Percentiles rank a stretch among this genome's conserved stretches.
These are phyloP conservation scores for Cyanoramphus novaezelandiae DNA, from an alignment of 2,113 vertebrate species.

Conservation along the genomic window DNA sequence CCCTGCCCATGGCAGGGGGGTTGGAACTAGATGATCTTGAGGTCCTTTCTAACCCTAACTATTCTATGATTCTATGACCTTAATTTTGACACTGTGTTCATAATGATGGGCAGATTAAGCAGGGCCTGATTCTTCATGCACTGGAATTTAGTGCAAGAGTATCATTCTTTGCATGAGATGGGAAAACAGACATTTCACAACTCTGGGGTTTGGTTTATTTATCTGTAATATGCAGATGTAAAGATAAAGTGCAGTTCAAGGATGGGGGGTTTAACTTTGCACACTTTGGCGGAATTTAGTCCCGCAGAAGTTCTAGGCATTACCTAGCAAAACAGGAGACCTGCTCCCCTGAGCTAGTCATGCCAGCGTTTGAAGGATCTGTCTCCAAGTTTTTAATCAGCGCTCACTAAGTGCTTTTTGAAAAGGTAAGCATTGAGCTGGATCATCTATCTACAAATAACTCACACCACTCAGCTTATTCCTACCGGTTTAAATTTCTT, in stretches of 20 bases:
- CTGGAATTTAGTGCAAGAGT: background rate
- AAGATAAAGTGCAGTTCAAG: background rate
- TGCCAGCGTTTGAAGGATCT: background rate
- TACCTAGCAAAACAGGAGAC: background rate
- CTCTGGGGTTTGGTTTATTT: background rate
- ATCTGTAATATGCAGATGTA: background rate
- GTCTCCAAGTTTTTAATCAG: slow-evolving; percentile 21
- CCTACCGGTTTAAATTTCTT: slow-evolving; percentile 44
- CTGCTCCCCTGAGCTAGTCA: background rate
- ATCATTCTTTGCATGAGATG: background rate
- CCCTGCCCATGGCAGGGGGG: too few relatives aligned
- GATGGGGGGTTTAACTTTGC: background rate
- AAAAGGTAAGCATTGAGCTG: slow-evolving; percentile 48
- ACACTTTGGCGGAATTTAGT: background rate
- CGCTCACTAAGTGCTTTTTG: background rate
- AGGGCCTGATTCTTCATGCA: background rate
- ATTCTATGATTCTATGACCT: background rate
- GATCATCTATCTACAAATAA: slow-evolving; percentile 50
- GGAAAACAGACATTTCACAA: background rate
- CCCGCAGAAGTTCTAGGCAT: background rate
- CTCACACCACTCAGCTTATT: slow-evolving; percentile 35
- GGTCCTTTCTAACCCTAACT: too few relatives aligned
- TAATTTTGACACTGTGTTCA: background rate
- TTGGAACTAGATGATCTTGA: too few relatives aligned
- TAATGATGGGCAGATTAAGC: background rate